phyloP scores from a whole-genome alignment of 35 echinoderm and acorn worm genomes.

The Apostichopus japonicus region DNA sequence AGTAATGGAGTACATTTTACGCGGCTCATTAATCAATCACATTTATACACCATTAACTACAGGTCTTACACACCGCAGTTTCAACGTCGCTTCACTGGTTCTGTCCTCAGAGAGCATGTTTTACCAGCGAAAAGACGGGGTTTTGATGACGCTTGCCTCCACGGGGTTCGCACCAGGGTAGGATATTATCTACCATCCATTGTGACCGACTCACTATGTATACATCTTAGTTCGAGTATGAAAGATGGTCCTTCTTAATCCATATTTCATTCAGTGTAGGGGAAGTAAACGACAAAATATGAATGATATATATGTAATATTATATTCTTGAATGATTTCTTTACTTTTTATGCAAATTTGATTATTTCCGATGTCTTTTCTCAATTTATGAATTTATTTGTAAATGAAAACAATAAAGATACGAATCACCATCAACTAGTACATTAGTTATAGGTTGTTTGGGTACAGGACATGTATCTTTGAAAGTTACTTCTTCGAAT shows the following conservation, averaged over 20 bases:
- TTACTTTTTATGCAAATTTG: no score
- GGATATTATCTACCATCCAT: neutral
- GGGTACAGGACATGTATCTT: no score
- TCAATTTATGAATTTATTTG: no score
- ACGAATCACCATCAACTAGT: no score
- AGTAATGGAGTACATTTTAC: constrained; percentile 2
- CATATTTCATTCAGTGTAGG: no score
- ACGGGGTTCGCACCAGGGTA: neutral
- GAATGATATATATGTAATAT: no score
- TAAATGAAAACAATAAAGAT: no score
- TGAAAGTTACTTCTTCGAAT: no score
- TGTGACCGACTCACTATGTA: neutral
- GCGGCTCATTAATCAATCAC: neutral
- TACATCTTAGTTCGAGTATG: neutral
- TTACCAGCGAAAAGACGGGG: neutral
- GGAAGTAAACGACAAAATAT: no score
- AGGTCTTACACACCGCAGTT: neutral
- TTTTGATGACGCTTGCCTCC: constrained; percentile 4
- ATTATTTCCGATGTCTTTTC: no score
- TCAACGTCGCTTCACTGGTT: neutral
- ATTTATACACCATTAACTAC: constrained; percentile 1
- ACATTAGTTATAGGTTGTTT: no score
- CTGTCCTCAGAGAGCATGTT: neutral
- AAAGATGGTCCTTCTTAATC: neutral
- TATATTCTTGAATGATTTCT: no score